These are phyloP conservation scores for Colinus virginianus DNA, from an alignment of 2,113 vertebrate species.

Conservation along the genomic window DNA sequence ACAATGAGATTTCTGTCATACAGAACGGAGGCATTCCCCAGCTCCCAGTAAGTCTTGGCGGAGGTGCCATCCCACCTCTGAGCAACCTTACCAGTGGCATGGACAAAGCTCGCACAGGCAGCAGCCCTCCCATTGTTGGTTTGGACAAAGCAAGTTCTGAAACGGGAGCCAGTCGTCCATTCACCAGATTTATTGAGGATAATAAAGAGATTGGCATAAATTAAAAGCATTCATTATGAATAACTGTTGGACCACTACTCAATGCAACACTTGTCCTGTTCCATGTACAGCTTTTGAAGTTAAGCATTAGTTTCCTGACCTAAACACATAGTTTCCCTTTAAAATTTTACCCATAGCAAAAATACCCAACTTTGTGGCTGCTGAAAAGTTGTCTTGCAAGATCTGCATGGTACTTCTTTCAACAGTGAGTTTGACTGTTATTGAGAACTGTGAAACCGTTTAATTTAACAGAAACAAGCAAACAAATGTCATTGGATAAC, in stretches of 20 bases:
- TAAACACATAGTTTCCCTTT: conserved; percentile 77
- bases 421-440: conserved; percentile 86
- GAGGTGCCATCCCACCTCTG: conserved; percentile 88
- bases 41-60: conserved; percentile 92
- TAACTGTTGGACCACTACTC: conserved; percentile 83
- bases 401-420: conserved; percentile 87
- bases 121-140: conserved; percentile 87
- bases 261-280: conserved; percentile 78
- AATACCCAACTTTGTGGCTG: conserved; percentile 85
- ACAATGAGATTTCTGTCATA: conserved; percentile 99
- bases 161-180: conserved; percentile 86
- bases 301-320: conserved; percentile 56
- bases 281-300: conserved; percentile 80
- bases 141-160: conserved; percentile 91
- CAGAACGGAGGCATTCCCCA: conserved; percentile 96
- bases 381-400: conserved; percentile 88
- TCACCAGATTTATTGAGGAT: conserved; percentile 97
- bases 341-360: conserved; percentile 79
- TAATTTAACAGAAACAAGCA: conserved; percentile 73
- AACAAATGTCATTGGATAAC: conserved; percentile 71
- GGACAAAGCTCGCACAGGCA: conserved; percentile 89
- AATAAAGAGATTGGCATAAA: conserved; percentile 99
- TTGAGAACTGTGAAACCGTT: conserved; percentile 72
- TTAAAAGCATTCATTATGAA: conserved; percentile 76
- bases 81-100: conserved; percentile 88